A percentile compares a stretch with the other conserved stretches of the same genome.
phyloP scores from a whole-genome alignment of 2,113 vertebrate species.

The Promerops cafer region DNA sequence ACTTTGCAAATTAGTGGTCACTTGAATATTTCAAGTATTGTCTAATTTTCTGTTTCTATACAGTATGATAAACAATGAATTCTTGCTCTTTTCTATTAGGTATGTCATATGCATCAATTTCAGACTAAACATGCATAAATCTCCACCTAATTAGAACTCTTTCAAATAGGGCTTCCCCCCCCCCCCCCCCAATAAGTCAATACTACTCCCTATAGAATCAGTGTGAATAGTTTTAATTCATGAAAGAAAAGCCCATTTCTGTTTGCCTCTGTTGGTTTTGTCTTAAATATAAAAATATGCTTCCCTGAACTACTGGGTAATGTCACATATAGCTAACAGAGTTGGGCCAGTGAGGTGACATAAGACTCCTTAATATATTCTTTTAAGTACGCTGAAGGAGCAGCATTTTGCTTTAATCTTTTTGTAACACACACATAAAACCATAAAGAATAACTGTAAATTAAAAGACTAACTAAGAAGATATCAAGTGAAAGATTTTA shows the following conservation, averaged over 20 bases:
- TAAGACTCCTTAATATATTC: not conserved
- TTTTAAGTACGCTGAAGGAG: not conserved
- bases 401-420: not conserved
- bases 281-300: not conserved
- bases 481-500: not conserved
- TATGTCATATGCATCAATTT: not conserved
- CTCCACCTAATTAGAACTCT: not conserved
- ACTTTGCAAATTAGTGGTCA: not conserved
- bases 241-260: not conserved
- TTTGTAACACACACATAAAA: not conserved
- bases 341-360: not conserved
- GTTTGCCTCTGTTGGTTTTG: not conserved
- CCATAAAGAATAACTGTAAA: not conserved
- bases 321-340: not conserved
- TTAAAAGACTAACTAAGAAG: not conserved
- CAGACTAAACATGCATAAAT: not conserved
- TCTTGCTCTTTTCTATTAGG: not conserved
- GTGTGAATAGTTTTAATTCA: not conserved
- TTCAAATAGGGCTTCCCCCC: fast-evolving
- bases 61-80: not conserved
- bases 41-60: not conserved
- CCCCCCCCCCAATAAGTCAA: fast-evolving
- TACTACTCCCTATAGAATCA: not conserved
- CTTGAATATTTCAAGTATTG: not conserved
- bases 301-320: not conserved